Base-by-base conservation (phyloP, 2,113 vertebrate species). In the Myrmecobius fasciatus region DNA sequence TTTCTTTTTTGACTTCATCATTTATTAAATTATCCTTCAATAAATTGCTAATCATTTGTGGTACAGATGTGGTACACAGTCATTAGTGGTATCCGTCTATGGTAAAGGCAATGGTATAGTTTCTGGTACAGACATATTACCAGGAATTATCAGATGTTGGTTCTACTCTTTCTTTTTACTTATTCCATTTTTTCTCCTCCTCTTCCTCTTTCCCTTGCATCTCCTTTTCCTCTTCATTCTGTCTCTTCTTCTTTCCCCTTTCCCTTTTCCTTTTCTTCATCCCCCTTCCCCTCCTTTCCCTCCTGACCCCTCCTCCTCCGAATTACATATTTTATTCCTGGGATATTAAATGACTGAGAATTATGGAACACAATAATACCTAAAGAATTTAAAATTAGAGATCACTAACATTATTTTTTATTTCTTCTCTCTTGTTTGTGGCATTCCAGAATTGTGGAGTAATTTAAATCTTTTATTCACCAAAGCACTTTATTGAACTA, bases 241-340 rank as follows among this genome's bases (percentile, higher is more conserved):
- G 2, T 1, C 36, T n/a, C 36, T 8, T 75, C 36, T 5, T n/a
- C 4, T 2, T 8, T 25, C 8, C 0, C 53, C 7, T 20, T 10
- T 24, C 9, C 67, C n/a, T 83, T 6, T 26, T 5, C 60, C 20
- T n/a, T 7, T n/a, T 2, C 36, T 43, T 22, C 36, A n/a, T 75
- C 36, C 4, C 1, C 14, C 6, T n/a, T 20, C 14, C 0, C 14
- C 14, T 20, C 11, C 17, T 26, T 28, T 56, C 60, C 6, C 14
- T 20, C n/a, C 36, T 75, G 36, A 31, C 20, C 20, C 60, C n/a
- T 20, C 60, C 17, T 75, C 14, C 31, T 75, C 36, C n/a, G 20
- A 75, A 75, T 20, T 75, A 36, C 20, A n/a, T 14, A 75, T n/a
- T 75, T 75, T 83, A n/a, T 83, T 83, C n/a, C 36, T 43, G 2